These are phyloP conservation scores for Halesus radiatus DNA, from an alignment of 1,140 invertebrate species.

Conservation along the genomic window DNA sequence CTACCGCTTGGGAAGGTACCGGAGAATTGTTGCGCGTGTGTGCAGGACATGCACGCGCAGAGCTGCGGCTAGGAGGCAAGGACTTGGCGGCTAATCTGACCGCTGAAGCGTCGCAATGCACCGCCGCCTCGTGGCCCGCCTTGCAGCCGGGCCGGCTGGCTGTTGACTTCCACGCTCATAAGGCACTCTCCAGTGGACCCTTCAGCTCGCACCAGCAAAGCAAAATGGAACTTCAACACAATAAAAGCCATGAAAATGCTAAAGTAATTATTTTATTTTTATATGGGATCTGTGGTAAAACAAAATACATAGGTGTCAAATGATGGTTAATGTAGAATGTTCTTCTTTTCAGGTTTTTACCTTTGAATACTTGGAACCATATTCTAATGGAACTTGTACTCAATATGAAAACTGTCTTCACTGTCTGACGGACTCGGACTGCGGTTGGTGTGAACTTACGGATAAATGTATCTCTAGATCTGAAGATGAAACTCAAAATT, in stretches of 20 bases:
- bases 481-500: slow-evolving; percentile 76
- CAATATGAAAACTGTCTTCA: slow-evolving; percentile 87
- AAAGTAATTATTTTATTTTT: slow-evolving; percentile 70
- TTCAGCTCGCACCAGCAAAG: slow-evolving; percentile 76
- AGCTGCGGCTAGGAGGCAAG: slow-evolving; percentile 69
- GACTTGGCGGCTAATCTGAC: slow-evolving; percentile 77
- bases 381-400: slow-evolving; percentile 82
- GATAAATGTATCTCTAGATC: slow-evolving; percentile 75
- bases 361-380: slow-evolving; percentile 92
- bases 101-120: slow-evolving; percentile 77
- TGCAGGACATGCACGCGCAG: slow-evolving; percentile 78
- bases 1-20: slow-evolving; percentile 76
- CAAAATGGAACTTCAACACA: slow-evolving; percentile 85
- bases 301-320: too few species aligned
- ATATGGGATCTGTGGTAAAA: background rate
- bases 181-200: slow-evolving; percentile 67
- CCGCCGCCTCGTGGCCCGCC: slow-evolving; percentile 72
- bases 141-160: slow-evolving; percentile 72
- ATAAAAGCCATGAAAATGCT: slow-evolving; percentile 78
- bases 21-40: slow-evolving; percentile 80
- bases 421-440: slow-evolving; percentile 89
- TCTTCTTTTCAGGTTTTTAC: slow-evolving; percentile 77
- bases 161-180: slow-evolving; percentile 81
- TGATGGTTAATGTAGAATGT: background rate
- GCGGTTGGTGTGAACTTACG: slow-evolving; percentile 90